Evolutionary conservation across 2,888 invertebrate species (phyloP), one percentile per base, ranked within the genome.

Genomic region (Brassicogethes aeneus): DNA sequence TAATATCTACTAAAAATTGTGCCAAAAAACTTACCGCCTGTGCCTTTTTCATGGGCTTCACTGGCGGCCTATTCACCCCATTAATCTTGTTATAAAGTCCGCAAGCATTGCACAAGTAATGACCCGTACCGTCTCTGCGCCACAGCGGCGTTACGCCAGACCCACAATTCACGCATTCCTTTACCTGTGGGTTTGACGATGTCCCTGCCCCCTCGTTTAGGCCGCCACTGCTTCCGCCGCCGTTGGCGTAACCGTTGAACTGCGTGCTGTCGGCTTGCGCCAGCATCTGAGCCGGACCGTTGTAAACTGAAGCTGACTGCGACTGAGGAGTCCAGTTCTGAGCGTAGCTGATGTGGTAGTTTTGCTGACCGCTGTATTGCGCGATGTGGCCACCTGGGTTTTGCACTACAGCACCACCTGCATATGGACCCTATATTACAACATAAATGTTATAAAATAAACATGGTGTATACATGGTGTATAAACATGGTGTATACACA

Each of bases 101-200:
- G 64, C 93, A 92, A 36, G 88, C 87, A 68, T 89, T 89, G 71
- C 92, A 92, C 48, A 89, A 74, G 62, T 86, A 88, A 65, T 89
- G 85, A 7, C 89, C 89, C 23, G 85, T 85, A 43, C 85, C 85
- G 66, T 92, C 91, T 51, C 89, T 74, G 42, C 90, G 75, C 90
- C 90, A 92, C 23, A 89, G 70, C 1, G 88, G 86, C 8, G 90
- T 89, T 29, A 76, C 71, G 43, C 71, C 76, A 13, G 76, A 75
- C 14, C 74, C 74, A 56, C 82, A 82, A 60, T 80, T 79, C 37
- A 77, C 77, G 59, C 82, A 82, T 69, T 84, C 83, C 68, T 83
- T 84, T 63, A 74, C 70, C 50, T 64, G 62, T 47, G 48, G 33
- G 2, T 49, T 52, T n/a, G 14, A 7, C 14, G 14, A 16, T 8